A percentile compares a stretch with the other conserved stretches of the same genome.
These are phyloP conservation scores for Icerya purchasi DNA, from an alignment of 2,888 invertebrate genomes.

Conservation along the genomic window DNA sequence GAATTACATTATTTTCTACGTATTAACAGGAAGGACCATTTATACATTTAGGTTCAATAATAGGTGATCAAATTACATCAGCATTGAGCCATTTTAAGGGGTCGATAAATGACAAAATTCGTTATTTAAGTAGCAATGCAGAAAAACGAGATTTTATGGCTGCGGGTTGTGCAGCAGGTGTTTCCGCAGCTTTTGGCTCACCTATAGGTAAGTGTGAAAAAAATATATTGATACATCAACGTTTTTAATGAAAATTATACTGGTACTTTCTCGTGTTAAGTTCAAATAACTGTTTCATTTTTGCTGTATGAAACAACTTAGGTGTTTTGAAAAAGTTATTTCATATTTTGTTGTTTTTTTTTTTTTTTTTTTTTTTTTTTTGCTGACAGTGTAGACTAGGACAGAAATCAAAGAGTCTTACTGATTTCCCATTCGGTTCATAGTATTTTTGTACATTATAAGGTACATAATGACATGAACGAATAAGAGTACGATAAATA, in stretches of 20 bases:
- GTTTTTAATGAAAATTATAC: too few relatives aligned
- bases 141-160: conserved; percentile 43
- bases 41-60: conserved; percentile 42
- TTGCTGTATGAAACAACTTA: conserved; percentile 3
- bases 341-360: too few relatives aligned
- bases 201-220: conserved; percentile 25
- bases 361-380: too few relatives aligned
- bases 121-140: conserved; percentile 35
- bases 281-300: background rate
- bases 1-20: background rate
- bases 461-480: too few relatives aligned
- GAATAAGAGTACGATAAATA: too few relatives aligned
- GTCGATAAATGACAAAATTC: background rate
- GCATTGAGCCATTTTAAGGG: background rate
- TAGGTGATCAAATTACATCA: conserved; percentile 26
- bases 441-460: too few relatives aligned
- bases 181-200: conserved; percentile 38
- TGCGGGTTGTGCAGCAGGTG: conserved; percentile 39
- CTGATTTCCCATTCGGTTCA: too few relatives aligned
- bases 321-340: too few relatives aligned
- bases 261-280: background rate
- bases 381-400: too few relatives aligned
- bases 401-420: too few relatives aligned
- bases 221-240: background rate
- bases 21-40: conserved; percentile 32